phyloP scores from a whole-genome alignment of 2,888 invertebrate species.

The Polyommatus iphigenia region DNA sequence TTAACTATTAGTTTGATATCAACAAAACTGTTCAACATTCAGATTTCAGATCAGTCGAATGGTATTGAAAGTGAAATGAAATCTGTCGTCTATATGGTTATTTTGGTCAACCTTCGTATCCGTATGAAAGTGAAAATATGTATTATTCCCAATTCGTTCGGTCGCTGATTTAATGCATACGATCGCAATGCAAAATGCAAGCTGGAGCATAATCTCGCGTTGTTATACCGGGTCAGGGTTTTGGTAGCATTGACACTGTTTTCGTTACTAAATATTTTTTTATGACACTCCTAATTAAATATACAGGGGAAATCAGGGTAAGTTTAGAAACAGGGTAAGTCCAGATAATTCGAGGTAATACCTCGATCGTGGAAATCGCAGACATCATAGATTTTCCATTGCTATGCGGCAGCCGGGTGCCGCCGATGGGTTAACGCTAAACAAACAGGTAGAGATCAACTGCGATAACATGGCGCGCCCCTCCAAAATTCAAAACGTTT shows the following conservation, averaged over 20 bases:
- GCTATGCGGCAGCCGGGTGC: too few relatives aligned
- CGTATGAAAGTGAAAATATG: constrained; percentile 15
- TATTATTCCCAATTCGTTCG: neutral
- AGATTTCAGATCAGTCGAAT: neutral
- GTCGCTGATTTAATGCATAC: constrained; percentile 10
- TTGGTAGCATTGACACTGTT: neutral
- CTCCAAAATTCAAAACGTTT: too few relatives aligned
- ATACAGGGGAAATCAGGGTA: neutral
- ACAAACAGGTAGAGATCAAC: too few relatives aligned
- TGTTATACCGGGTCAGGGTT: constrained; percentile 5
- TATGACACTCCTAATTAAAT: neutral
- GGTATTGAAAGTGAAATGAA: too few relatives aligned
- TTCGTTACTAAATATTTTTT: too few relatives aligned
- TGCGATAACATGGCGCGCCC: too few relatives aligned
- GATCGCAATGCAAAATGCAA: constrained; percentile 4
- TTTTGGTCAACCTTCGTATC: neutral
- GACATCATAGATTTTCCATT: too few relatives aligned
- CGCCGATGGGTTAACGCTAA: too few relatives aligned
- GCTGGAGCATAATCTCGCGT: neutral
- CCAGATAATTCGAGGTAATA: too few relatives aligned
- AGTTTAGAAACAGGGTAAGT: too few relatives aligned
- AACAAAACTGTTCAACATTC: neutral
- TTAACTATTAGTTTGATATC: neutral
- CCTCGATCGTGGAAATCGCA: too few relatives aligned
- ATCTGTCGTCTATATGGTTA: neutral